Evolutionary conservation across 2,888 invertebrate genomes (phyloP).

Genomic region (Saturnia japonica): DNA sequence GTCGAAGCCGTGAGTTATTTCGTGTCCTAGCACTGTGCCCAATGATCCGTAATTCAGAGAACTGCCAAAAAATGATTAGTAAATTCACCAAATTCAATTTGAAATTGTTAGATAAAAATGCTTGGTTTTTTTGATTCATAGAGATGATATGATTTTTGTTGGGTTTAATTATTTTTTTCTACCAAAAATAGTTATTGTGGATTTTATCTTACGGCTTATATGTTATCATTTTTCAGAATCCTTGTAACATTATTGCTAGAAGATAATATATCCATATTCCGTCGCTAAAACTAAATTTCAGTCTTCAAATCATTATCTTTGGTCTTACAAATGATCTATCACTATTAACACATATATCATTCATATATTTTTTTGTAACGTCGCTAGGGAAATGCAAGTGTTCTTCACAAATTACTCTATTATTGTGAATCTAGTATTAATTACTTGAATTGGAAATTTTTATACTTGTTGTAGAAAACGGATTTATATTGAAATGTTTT

Average conservation of each 20-base stretch:
- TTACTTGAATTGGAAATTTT: no score
- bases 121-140: background rate
- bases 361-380: no score
- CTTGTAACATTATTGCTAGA: background rate
- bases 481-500: background rate
- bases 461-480: background rate
- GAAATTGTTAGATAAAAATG: no score
- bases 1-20: constrained; percentile 83
- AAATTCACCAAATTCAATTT: constrained; percentile 3
- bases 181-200: no score
- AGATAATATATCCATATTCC: no score
- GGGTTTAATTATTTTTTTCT: background rate
- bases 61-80: constrained; percentile 68
- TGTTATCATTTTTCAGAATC: background rate
- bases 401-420: no score
- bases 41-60: constrained; percentile 92
- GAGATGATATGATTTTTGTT: background rate
- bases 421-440: no score
- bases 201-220: background rate
- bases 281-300: no score
- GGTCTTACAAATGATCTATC: no score
- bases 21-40: constrained; percentile 90
- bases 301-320: no score
- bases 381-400: no score
- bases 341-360: no score